Base-by-base conservation (phyloP, 2,888 invertebrate species). In the Lamproptera curius region DNA sequence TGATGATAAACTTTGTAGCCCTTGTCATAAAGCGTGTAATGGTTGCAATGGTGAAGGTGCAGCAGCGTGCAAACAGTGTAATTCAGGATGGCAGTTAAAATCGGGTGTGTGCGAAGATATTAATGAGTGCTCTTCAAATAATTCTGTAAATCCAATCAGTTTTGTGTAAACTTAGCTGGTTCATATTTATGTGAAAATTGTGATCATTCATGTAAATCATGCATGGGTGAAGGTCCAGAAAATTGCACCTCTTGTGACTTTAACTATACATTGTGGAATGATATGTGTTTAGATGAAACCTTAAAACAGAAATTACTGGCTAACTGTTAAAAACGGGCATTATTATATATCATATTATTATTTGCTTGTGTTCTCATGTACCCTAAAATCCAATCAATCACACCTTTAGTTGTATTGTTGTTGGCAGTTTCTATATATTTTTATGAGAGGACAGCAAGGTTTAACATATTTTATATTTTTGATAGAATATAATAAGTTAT, bases 161-260 rank as follows among this genome's bases (percentile, higher is more conserved):
- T 95, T 73, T 98, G 98, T 80, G 89, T 94, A 0, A 98, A 98
- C 70, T 92, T 89, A 50, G 94, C 94, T 61, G 97, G 98, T 9
- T 93, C 94, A 1, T 94, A 90, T 70, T 78, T 82, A 16, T 97
- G 97, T 77, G 81, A 92, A 63, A 91, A 89, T 53, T 98, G 98
- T 86, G 95, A 97, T 76, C 89, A 84, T 57, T 90, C 96, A 1
- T 98, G 97, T 72, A 86, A 89, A 52, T 92, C 93, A 2, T 98
- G 98, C 73, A 89, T 86, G 20, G 97, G 96, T 2, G 92, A 93
- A 74, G 97, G 97, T 0, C 92, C 95, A 11, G 93, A 94, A 67
- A 95, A 95, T 90, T 98, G 97, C 76, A 89, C 90, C 42, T 85
- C 91, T 60, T 98, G 98, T 88, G 91, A 92, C 33, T 13, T 57